Percentiles rank a stretch among this genome's conserved stretches.
phyloP scores from a whole-genome alignment of 2,888 invertebrate species.

The Enoplolaimus lenunculus region DNA sequence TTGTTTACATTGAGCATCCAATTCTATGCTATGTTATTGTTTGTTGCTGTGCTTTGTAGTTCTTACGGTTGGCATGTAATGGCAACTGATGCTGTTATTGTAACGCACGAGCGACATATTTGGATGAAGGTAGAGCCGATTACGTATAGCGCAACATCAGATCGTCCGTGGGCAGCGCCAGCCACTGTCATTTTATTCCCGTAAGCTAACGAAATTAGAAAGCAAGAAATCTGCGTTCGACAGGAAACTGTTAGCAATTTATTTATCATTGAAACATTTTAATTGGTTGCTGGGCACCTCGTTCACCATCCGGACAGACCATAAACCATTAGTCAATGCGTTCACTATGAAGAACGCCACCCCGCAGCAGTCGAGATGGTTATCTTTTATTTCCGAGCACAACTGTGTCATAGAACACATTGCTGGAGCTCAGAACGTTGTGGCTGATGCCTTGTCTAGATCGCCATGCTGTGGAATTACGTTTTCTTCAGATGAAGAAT shows the following conservation, averaged over 20 bases:
- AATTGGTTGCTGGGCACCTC: neutral
- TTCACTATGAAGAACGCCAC: neutral
- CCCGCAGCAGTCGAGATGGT: constrained; percentile 10
- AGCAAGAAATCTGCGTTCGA: constrained; percentile 1
- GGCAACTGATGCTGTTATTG: neutral
- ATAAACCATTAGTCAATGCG: neutral
- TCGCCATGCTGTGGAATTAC: neutral
- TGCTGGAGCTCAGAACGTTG: constrained; percentile 5
- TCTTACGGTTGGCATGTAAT: neutral
- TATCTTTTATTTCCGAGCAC: constrained; percentile 2
- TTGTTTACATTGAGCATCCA: neutral
- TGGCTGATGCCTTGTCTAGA: constrained; percentile 7
- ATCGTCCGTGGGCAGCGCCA: neutral
- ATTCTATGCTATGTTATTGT: neutral
- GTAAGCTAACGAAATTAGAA: neutral
- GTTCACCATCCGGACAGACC: constrained; percentile 5
- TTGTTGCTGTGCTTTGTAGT: neutral
- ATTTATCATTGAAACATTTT: constrained; percentile 11
- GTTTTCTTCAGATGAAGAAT: neutral
- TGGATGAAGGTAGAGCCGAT: too few species aligned
- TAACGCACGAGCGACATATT: too few species aligned
- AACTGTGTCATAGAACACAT: neutral
- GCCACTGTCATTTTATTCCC: constrained; percentile 6
- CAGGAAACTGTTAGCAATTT: constrained; percentile 1
- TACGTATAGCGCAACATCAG: too few species aligned